phyloP scores from a whole-genome alignment of 64 coral and sea anemone genomes.

The Hydrozoanthus tunicans region DNA sequence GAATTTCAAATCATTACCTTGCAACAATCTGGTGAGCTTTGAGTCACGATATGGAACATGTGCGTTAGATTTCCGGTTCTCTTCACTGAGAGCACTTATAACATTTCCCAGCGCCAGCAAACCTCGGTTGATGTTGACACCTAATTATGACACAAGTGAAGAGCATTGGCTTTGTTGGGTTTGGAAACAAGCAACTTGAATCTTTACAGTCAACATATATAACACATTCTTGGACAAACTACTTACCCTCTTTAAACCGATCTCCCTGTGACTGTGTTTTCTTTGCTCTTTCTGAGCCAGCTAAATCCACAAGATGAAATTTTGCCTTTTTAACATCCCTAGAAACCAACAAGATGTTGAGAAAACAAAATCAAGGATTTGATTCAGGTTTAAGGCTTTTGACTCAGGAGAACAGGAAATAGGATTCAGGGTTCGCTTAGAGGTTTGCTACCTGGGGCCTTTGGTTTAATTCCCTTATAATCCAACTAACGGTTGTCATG shows the following conservation, averaged over 20 bases:
- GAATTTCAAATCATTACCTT: constrained; percentile 64
- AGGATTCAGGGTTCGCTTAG: too few species aligned
- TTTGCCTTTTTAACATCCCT: constrained; percentile 97
- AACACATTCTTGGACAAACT: too few species aligned
- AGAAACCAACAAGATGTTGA: not conserved
- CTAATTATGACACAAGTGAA: constrained; percentile 21
- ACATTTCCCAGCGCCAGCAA: constrained; percentile 90
- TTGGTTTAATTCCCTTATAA: too few species aligned
- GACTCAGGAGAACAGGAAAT: too few species aligned
- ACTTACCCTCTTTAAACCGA: constrained; percentile 93
- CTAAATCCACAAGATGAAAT: constrained; percentile 96
- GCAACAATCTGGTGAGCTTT: constrained; percentile 88
- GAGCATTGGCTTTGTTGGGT: too few species aligned
- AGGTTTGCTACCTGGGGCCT: too few species aligned
- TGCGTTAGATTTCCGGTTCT: constrained; percentile 78
- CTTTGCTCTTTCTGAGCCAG: constrained; percentile 92
- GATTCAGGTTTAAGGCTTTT: too few species aligned
- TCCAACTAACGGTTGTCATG: too few species aligned
- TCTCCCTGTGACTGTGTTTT: constrained; percentile 93
- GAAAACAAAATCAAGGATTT: too few species aligned
- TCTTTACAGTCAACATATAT: too few species aligned
- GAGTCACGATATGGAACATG: constrained; percentile 98
- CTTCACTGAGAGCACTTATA: constrained; percentile 95
- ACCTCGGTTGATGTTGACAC: constrained; percentile 97
- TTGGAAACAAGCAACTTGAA: too few species aligned